phyloP scores from a whole-genome alignment of 1,140 invertebrate genomes.

The Drosophila repleta region DNA sequence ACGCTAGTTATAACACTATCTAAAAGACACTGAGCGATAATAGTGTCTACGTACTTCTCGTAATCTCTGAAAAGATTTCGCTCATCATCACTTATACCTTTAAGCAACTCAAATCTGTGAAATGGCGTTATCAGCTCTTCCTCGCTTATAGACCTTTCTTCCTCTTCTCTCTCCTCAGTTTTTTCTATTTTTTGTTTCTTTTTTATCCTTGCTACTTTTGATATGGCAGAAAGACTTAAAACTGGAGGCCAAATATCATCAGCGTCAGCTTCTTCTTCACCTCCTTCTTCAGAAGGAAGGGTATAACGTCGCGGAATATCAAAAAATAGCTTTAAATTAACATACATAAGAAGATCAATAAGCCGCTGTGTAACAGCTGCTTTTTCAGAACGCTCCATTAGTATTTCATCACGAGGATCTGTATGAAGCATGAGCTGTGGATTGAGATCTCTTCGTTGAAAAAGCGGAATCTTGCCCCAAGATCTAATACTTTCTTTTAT shows the following conservation, averaged over 20 bases:
- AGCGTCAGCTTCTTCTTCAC: slow-evolving; percentile 52
- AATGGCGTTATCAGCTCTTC: slow-evolving; percentile 54
- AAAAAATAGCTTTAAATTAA: slow-evolving; percentile 86
- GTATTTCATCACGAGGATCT: slow-evolving; percentile 85
- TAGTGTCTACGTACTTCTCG: slow-evolving; percentile 87
- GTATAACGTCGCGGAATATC: slow-evolving; percentile 75
- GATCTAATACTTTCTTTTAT: slow-evolving; percentile 85
- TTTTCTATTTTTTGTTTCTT: slow-evolving; percentile 45
- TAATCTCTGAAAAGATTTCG: slow-evolving; percentile 84
- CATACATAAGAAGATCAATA: slow-evolving; percentile 86
- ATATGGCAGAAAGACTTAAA: slow-evolving; percentile 47
- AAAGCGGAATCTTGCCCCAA: slow-evolving; percentile 86
- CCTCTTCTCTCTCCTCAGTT: slow-evolving; percentile 46
- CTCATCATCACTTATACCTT: slow-evolving; percentile 48
- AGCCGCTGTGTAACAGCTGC: slow-evolving; percentile 85
- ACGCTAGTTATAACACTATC: slow-evolving; percentile 84
- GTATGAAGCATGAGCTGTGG: slow-evolving; percentile 85
- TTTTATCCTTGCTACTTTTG: slow-evolving; percentile 39
- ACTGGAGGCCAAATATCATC: slow-evolving; percentile 61
- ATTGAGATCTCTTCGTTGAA: slow-evolving; percentile 85
- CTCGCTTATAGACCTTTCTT: slow-evolving; percentile 54
- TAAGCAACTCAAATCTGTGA: slow-evolving; percentile 60
- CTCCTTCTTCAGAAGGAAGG: slow-evolving; percentile 45
- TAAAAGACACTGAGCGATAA: slow-evolving; percentile 86
- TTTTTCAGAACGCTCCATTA: slow-evolving; percentile 46